These are phyloP conservation scores for Aldrovandia affinis DNA, from an alignment of 2,797 vertebrate species.

Conservation along the genomic window DNA sequence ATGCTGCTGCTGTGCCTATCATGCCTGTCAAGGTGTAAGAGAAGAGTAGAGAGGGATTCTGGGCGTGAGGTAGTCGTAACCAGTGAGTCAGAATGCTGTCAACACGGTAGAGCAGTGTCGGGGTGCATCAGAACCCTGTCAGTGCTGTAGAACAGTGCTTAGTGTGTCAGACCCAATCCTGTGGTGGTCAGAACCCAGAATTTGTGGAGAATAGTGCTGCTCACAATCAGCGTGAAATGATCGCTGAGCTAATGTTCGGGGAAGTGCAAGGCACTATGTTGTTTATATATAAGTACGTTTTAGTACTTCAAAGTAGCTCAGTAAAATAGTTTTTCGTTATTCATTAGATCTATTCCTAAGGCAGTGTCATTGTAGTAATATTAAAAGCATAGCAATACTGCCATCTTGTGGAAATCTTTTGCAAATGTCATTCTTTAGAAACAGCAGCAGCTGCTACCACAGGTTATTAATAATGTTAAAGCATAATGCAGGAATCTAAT, in stretches of 20 bases:
- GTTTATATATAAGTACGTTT: not conserved
- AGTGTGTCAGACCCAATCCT: not conserved
- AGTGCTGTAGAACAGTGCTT: not conserved
- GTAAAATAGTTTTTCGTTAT: not conserved
- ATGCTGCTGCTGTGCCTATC: not conserved
- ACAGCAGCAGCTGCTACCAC: not conserved
- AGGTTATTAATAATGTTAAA: not conserved
- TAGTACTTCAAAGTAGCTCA: not conserved
- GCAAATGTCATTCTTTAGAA: slow-evolving; percentile 8
- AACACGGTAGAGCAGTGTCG: not conserved
- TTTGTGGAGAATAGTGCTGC: too few relatives aligned
- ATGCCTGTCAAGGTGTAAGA: not conserved
- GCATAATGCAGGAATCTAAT: not conserved
- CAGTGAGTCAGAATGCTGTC: not conserved
- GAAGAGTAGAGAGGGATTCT: not conserved
- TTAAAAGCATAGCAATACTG: slow-evolving; percentile 31
- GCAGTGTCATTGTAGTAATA: not conserved
- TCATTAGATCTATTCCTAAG: not conserved
- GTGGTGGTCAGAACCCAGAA: not conserved
- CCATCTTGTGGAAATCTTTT: slow-evolving; percentile 57
- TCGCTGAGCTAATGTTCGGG: too few relatives aligned
- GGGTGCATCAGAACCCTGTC: not conserved
- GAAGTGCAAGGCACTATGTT: too few relatives aligned
- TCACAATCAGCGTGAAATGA: too few relatives aligned
- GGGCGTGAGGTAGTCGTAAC: too few relatives aligned